Evolutionary conservation across 2,113 vertebrate species (phyloP).

Genomic region (Hippotragus niger): DNA sequence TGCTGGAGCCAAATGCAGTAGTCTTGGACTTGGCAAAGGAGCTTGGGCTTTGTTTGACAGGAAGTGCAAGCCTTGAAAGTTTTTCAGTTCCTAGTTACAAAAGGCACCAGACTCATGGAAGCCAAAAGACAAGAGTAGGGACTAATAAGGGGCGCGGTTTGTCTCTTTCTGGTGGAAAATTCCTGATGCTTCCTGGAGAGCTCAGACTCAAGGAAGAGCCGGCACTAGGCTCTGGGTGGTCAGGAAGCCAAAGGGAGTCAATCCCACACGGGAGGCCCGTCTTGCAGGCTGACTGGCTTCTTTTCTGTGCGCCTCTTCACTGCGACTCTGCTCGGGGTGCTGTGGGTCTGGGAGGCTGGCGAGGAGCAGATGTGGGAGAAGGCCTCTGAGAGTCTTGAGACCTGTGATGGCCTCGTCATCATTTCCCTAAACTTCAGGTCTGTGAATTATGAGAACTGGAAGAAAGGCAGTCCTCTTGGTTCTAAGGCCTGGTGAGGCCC

Average conservation of each 20-base stretch:
- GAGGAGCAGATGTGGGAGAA: neutral
- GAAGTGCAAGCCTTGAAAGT: neutral
- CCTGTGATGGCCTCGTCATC: neutral
- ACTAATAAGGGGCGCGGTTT: neutral
- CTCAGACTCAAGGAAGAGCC: neutral
- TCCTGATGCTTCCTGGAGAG: neutral
- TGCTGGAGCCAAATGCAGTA: neutral
- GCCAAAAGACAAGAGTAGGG: neutral
- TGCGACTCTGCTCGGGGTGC: neutral
- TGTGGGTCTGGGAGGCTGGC: neutral
- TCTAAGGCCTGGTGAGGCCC: neutral
- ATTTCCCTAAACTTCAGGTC: neutral
- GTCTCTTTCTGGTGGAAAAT: neutral
- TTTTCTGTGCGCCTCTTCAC: neutral
- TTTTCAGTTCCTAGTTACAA: neutral
- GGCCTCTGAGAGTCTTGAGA: neutral
- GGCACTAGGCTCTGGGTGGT: accelerated
- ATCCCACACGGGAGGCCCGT: accelerated
- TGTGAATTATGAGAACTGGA: neutral
- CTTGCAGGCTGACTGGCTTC: neutral
- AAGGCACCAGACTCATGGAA: neutral
- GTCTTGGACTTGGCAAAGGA: neutral
- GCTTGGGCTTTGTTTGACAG: neutral
- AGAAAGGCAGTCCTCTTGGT: neutral
- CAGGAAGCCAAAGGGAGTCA: neutral